A percentile compares a stretch with the other conserved stretches of the same genome.
phyloP scores from a whole-genome alignment of 2,888 invertebrate species.

The Campaea margaritaria region DNA sequence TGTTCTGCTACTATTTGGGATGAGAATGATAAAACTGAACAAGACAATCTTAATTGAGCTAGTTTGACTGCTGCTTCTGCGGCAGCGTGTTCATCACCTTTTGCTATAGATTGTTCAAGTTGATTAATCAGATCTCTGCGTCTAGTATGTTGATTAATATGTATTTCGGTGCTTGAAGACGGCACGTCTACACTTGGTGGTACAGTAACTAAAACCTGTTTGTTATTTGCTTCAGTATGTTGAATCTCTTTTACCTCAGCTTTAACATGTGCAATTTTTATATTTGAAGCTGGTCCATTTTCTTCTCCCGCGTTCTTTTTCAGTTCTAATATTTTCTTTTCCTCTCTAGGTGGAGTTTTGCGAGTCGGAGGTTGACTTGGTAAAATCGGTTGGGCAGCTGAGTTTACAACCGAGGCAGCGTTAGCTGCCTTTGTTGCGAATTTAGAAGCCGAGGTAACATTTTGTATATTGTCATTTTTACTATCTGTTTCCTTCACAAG shows the following conservation, averaged over 20 bases:
- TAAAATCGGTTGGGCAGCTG: constrained; percentile 9
- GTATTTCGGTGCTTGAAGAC: constrained; percentile 13
- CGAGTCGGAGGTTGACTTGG: constrained; percentile 4
- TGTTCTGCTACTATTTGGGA: constrained; percentile 71
- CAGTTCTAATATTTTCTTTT: constrained; percentile 15
- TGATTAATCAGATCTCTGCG: constrained; percentile 86
- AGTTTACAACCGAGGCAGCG: background rate
- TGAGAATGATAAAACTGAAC: constrained; percentile 86
- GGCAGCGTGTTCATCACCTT: constrained; percentile 90
- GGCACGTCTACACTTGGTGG: constrained; percentile 1
- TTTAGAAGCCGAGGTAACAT: constrained; percentile 5
- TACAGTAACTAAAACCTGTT: background rate
- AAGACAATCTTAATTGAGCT: constrained; percentile 90
- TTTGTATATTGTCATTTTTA: constrained; percentile 16
- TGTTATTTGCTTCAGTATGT: constrained; percentile 25
- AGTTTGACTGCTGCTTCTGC: constrained; percentile 91
- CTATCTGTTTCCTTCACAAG: constrained; percentile 13
- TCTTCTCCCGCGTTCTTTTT: constrained; percentile 22
- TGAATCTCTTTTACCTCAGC: constrained; percentile 5
- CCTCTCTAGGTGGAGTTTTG: background rate
- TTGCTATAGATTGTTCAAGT: constrained; percentile 91
- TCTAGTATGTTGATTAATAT: constrained; percentile 61
- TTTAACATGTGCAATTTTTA: constrained; percentile 17
- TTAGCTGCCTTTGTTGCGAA: constrained; percentile 6
- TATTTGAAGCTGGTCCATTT: constrained; percentile 18